Percentiles rank a stretch among this genome's conserved stretches.
Conservation (phyloP, 2,113 vertebrate genomes). For the Crotalus helleri region DNA sequence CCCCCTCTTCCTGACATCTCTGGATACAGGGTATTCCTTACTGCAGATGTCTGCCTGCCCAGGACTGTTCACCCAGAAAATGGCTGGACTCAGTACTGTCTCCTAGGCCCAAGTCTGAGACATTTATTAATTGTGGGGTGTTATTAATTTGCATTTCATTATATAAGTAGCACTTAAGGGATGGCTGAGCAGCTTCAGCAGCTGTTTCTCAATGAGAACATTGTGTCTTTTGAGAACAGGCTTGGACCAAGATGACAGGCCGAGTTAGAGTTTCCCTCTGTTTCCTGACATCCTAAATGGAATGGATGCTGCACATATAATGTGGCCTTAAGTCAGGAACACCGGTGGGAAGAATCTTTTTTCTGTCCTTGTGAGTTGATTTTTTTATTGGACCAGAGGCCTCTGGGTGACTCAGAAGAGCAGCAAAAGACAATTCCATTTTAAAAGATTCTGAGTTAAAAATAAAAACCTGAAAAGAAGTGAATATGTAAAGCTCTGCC, state of each 20-base stretch:
- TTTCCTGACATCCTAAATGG: background rate
- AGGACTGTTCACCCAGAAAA: background rate
- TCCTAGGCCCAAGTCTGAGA: background rate
- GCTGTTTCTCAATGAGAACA: background rate
- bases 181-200: background rate
- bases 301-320: background rate
- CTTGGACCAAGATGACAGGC: background rate
- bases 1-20: too few relatives aligned
- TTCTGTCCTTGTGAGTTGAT: background rate
- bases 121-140: background rate
- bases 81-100: background rate
- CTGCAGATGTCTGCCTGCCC: background rate
- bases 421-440: background rate
- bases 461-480: background rate
- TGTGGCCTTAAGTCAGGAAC: background rate
- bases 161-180: background rate
- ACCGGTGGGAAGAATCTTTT: background rate
- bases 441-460: background rate
- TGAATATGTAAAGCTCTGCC: background rate
- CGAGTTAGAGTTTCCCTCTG: background rate
- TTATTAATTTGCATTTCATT: background rate
- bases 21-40: background rate
- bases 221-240: background rate
- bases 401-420: background rate
- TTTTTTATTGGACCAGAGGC: background rate